Base-by-base conservation (phyloP, 2,113 vertebrate species). In the Orcinus orca region DNA sequence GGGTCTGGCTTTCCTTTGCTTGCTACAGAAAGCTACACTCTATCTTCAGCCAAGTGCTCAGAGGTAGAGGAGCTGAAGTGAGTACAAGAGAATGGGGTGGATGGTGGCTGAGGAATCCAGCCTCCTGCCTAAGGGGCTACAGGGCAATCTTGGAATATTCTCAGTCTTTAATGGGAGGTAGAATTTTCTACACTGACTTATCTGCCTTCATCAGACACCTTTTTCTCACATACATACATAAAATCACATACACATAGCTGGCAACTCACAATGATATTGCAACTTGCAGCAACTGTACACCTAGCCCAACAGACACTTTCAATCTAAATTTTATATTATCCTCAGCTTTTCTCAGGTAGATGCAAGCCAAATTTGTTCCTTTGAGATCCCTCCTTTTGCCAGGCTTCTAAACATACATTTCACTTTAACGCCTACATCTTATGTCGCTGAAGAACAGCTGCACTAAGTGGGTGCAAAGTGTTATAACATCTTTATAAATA, bases 31-130 rank as follows among this genome's bases (percentile, higher is more conserved):
- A 95, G 79, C 86, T 50, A 85, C 29, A 91, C 77, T 84, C 65
- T 58, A 71, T 67, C 97, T 97, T 96, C 95, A 95, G 96, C 74
- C 65, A 65, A 87, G 88, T 90, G 96, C 95, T 97, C 73, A 81
- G 97, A 98, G 98, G 97, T 96, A 98, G 97, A 96, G 96, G 38
- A 74, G 93, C 97, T 93, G 90, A 97, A 96, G 90, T 5, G 65
- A 92, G 92, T 60, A 47, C 8, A 74, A 82, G 91, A 86, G 89
- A 44, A 26, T 4, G 47, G 20, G 65, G 60, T 13, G 36, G 67
- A 41, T 74, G 21, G 47, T 44, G 71, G 81, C 67, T 67, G 41
- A 82, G 83, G 53, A 63, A 26, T 9, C 55, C 55, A 68, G 84
- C 77, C 65, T 88, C 89, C 41, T 23, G 82, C 79, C 15, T 25